Percentiles rank a stretch among this genome's conserved stretches.
phyloP scores from a whole-genome alignment of 2,888 invertebrate species.

The Caenorhabditis macrosperma region DNA sequence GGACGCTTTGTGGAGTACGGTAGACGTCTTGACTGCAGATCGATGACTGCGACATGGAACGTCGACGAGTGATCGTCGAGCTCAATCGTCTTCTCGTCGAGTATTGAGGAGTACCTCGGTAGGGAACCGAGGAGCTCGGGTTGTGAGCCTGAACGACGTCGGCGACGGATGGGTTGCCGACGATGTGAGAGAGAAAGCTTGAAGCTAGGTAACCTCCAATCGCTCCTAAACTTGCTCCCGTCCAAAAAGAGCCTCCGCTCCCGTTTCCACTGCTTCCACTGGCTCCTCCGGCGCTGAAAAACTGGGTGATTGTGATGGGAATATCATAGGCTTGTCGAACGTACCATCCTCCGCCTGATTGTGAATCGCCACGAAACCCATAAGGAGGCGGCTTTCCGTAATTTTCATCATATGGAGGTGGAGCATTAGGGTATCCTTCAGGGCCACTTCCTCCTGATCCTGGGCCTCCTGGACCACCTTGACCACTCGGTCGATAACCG shows the following conservation, averaged over 20 bases:
- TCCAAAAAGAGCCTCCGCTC: slow-evolving; percentile 65
- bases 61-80: slow-evolving; percentile 73
- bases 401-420: slow-evolving; percentile 70
- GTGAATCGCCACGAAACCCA: slow-evolving; percentile 52
- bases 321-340: background rate
- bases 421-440: slow-evolving; percentile 61
- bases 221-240: slow-evolving; percentile 73
- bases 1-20: slow-evolving; percentile 61
- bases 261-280: slow-evolving; percentile 30
- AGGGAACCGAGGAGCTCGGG: slow-evolving; percentile 96
- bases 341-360: slow-evolving; percentile 52
- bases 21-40: slow-evolving; percentile 68
- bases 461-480: slow-evolving; percentile 45
- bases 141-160: slow-evolving; percentile 95
- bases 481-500: slow-evolving; percentile 35
- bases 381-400: slow-evolving; percentile 60
- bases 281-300: slow-evolving; percentile 35
- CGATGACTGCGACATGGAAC: slow-evolving; percentile 77
- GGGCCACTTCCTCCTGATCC: slow-evolving; percentile 60
- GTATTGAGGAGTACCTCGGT: slow-evolving; percentile 96
- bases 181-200: slow-evolving; percentile 88
- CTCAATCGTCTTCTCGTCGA: slow-evolving; percentile 87
- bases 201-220: slow-evolving; percentile 73
- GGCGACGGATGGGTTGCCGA: slow-evolving; percentile 94
- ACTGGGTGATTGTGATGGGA: slow-evolving; percentile 1